phyloP scores from a whole-genome alignment of 2,113 vertebrate genomes.

The Callipepla squamata region DNA sequence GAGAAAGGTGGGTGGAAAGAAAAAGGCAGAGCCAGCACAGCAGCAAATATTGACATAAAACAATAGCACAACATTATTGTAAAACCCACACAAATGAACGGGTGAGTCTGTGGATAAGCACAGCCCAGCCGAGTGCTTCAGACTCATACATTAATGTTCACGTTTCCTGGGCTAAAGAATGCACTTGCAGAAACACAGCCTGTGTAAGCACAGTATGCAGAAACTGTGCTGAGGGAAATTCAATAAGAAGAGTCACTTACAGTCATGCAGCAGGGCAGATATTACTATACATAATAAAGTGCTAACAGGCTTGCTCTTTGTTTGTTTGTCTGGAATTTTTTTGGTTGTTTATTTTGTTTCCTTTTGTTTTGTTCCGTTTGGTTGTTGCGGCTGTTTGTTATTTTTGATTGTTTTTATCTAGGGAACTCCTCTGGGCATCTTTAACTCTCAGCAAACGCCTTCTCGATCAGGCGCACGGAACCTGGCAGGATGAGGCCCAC shows the following conservation, averaged over 20 bases:
- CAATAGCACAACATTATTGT: conserved; percentile 17
- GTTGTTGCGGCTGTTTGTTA: not conserved
- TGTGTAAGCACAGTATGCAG: not conserved
- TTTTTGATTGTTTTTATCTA: not conserved
- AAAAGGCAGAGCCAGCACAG: conserved; percentile 2
- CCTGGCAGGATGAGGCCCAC: not conserved
- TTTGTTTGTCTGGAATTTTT: not conserved
- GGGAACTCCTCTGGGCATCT: not conserved
- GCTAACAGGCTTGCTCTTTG: not conserved
- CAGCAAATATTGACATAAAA: conserved; percentile 40
- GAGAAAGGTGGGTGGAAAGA: conserved; percentile 26
- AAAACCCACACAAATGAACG: not conserved
- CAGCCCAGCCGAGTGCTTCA: not conserved
- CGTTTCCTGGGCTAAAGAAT: not conserved
- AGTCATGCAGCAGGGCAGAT: not conserved
- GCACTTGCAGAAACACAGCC: not conserved
- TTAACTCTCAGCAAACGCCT: not conserved
- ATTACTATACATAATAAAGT: not conserved
- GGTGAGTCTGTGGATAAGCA: not conserved
- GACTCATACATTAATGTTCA: not conserved
- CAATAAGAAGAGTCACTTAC: not conserved
- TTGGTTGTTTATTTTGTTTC: too few species aligned
- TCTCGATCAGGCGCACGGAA: not conserved
- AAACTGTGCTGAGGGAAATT: not conserved
- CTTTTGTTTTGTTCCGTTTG: not conserved